Evolutionary conservation across 2,113 vertebrate species (phyloP), one percentile per base, ranked within the genome.

Genomic region (Turnix velox): DNA sequence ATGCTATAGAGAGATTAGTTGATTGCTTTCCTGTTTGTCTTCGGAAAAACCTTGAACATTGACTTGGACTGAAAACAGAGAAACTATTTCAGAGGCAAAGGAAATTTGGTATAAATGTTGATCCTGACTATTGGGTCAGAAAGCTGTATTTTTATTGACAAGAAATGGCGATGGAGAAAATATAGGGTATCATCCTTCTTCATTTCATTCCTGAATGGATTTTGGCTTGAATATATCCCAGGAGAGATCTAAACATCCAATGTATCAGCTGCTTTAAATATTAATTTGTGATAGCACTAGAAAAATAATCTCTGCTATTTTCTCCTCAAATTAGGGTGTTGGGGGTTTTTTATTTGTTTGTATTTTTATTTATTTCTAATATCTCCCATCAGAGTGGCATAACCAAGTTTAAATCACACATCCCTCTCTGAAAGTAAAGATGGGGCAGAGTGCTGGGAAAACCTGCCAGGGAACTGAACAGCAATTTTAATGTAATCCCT

Each of bases 311-410:
- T 73, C 37, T 59, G 1, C 19, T 57, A n/a, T 73, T 91, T 90
- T 89, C 25, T 67, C 22, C 82, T 88, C 67, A 75, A 40, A 51
- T 58, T 19, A 82, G 4, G 19, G n/a, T n/a, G n/a, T 45, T 45
- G 35, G 35, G 2, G 0, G 4, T 40, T 30, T 58, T 30, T 40
- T 0, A 25, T 31, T 35, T 62, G 4, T 40, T 30, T 58, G 19
- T 40, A 0, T 30, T 31, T 35, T 62, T 75, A 40, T 16, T 1
- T 31, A 62, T 68, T 68, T 74, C 43, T 71, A 18, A 2, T 51
- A 18, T 69, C 15, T 54, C 85, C 87, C 18, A 58, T 67, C 37
- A 20, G n/a, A 79, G 27, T 66, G 24, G 5, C 20, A 35, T 62
- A 83, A 48, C 18, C 0, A 3, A 72, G 9, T 69, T 87, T 74